Conservation (phyloP, 37 sponge, comb jelly and placozoan species). For the Mnemiopsis leidyi region DNA sequence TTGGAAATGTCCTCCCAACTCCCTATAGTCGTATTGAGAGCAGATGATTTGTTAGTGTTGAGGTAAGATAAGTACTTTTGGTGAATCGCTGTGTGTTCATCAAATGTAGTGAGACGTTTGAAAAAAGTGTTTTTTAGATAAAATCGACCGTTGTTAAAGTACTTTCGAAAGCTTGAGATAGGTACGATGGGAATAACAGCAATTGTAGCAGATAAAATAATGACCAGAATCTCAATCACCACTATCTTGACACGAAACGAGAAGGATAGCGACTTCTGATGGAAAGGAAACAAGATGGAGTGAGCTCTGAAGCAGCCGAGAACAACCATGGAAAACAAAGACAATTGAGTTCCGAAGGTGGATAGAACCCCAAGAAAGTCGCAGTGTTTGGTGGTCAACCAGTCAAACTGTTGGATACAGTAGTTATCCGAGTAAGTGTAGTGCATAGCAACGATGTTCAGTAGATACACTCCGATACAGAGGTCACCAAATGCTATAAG, state of each 20-base stretch:
- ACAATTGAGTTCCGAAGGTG: not conserved
- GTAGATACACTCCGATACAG: not conserved
- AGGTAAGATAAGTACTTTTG: not conserved
- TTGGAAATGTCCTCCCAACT: not conserved
- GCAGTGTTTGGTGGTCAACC: not conserved
- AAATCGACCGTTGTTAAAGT: not conserved
- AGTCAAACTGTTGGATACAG: not conserved
- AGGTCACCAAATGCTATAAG: not conserved
- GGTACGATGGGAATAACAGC: not conserved
- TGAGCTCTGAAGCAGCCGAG: not conserved
- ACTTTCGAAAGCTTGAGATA: not conserved
- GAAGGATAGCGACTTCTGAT: not conserved
- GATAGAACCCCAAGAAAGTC: not conserved
- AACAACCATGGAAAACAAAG: not conserved
- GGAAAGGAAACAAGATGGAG: not conserved
- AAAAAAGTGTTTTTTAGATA: not conserved
- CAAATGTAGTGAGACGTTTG: not conserved
- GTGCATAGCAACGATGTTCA: not conserved
- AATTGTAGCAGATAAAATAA: not conserved
- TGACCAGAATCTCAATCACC: not conserved
- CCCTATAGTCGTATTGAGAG: not conserved
- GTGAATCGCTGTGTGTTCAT: not conserved
- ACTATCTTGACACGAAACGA: not conserved
- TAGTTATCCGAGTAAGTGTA: not conserved
- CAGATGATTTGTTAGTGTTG: not conserved